Evolutionary conservation across 2,888 invertebrate genomes (phyloP).

Genomic region (Netelia virgata): DNA sequence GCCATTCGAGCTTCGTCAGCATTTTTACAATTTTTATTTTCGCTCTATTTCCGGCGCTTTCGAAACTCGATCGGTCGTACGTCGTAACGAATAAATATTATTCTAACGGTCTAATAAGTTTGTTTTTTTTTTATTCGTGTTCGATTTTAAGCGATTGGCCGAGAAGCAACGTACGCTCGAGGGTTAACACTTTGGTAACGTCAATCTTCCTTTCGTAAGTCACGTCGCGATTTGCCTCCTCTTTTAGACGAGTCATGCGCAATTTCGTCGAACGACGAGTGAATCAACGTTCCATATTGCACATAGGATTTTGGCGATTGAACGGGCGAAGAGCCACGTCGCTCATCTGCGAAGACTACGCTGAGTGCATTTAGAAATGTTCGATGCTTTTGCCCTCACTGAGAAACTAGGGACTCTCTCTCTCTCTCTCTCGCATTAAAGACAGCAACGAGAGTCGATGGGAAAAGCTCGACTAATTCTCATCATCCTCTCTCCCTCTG

Average conservation of each 20-base stretch:
- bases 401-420: background rate
- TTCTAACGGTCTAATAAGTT: background rate
- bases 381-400: conserved; percentile 38
- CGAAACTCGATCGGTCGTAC: background rate
- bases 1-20: background rate
- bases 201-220: background rate
- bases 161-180: background rate
- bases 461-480: conserved; percentile 61
- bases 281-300: conserved; percentile 27
- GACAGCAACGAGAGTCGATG: conserved; percentile 44
- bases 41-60: background rate
- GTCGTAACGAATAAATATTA: background rate
- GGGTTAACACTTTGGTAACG: background rate
- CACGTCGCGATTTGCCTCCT: background rate
- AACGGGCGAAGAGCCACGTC: conserved; percentile 11
- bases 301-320: no score
- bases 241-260: conserved; percentile 15
- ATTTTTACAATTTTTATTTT: conserved; percentile 20
- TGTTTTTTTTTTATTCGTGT: background rate
- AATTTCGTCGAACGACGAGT: conserved; percentile 36
- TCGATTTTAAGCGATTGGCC: background rate
- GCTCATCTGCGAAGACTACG: conserved; percentile 33
- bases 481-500: conserved; percentile 40
- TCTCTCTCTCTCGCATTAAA: background rate
- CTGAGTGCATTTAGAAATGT: conserved; percentile 62